phyloP scores from a whole-genome alignment of 2,888 invertebrate species.

The Marasmarcha lunaedactyla region DNA sequence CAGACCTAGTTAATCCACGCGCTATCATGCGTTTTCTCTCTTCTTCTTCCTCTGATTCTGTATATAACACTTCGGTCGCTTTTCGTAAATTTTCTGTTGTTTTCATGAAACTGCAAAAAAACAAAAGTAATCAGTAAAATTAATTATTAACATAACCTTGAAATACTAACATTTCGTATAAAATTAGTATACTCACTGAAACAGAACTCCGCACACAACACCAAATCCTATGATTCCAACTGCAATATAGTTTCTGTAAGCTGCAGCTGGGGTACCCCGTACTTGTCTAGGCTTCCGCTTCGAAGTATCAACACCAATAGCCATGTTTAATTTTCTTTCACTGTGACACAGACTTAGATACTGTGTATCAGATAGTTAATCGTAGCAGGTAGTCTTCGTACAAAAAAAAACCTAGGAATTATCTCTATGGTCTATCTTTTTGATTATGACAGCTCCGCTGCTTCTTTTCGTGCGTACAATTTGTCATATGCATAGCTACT shows the following conservation, averaged over 20 bases:
- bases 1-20: constrained; percentile 33
- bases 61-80: constrained; percentile 33
- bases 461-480: too few species aligned
- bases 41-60: constrained; percentile 51
- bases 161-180: constrained; percentile 12
- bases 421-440: too few species aligned
- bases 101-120: constrained; percentile 31
- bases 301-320: constrained; percentile 63
- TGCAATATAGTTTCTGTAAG: constrained; percentile 65
- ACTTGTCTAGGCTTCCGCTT: constrained; percentile 76
- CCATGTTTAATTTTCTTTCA: constrained; percentile 41
- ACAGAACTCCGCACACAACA: constrained; percentile 42
- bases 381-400: background rate
- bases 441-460: too few species aligned
- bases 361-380: background rate
- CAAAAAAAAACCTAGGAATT: too few species aligned
- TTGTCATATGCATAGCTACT: too few species aligned
- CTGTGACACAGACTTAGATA: background rate
- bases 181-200: constrained; percentile 52
- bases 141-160: constrained; percentile 23
- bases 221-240: constrained; percentile 50
- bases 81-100: constrained; percentile 32
- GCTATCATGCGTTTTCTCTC: constrained; percentile 50
- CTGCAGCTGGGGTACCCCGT: constrained; percentile 74
- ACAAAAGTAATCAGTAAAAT: constrained; percentile 3